A percentile compares a stretch with the other conserved stretches of the same genome.
These are phyloP conservation scores for Diprion similis DNA, from an alignment of 1,140 invertebrate species.

Conservation along the genomic window DNA sequence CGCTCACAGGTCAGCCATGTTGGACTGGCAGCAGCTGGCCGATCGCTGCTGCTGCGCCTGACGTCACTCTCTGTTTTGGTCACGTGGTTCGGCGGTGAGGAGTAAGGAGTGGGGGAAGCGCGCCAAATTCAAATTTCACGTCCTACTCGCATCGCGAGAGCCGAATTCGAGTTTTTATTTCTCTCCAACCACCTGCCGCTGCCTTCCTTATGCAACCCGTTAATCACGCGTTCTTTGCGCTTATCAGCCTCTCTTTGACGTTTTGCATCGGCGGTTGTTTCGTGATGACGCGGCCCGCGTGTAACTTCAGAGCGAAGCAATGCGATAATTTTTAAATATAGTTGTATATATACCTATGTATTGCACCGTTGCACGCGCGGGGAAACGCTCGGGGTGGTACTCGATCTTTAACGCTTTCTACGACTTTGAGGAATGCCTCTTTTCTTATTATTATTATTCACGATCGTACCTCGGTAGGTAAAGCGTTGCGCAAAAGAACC, in stretches of 20 bases:
- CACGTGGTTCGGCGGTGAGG: conserved; percentile 46
- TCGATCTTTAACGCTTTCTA: background rate
- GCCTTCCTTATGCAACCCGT: conserved; percentile 30
- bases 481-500: no score
- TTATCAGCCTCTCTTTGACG: conserved; percentile 19
- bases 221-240: conserved; percentile 15
- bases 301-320: no score
- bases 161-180: no score
- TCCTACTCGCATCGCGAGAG: conserved; percentile 27
- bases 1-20: conserved; percentile 57
- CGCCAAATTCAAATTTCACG: conserved; percentile 38
- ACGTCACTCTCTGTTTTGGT: conserved; percentile 58
- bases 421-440: background rate
- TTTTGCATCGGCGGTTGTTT: background rate
- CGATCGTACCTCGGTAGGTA: no score
- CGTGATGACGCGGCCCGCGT: no score
- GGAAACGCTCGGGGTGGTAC: background rate
- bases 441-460: no score
- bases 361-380: background rate
- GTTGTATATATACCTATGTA: background rate
- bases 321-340: no score
- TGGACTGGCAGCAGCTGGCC: conserved; percentile 53
- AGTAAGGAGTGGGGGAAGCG: no score
- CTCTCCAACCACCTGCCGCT: no score
- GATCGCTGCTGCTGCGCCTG: conserved; percentile 49